A percentile compares a stretch with the other conserved stretches of the same genome.
Evolutionary conservation across 1,140 invertebrate genomes (phyloP).

Genomic region (Leptoteleia sp.): DNA sequence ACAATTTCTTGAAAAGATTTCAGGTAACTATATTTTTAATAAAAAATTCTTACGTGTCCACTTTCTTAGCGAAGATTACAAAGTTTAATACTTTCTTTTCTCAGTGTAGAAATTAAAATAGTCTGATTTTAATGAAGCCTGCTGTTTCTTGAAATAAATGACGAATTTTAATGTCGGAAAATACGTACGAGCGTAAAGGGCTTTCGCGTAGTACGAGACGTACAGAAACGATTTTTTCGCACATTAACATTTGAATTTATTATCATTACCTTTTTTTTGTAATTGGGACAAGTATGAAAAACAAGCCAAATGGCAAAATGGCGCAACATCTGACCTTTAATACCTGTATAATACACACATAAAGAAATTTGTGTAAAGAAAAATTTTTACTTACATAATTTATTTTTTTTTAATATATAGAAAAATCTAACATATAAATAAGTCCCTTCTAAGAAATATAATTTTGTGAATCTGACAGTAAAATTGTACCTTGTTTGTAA

Average conservation of each 20-base stretch:
- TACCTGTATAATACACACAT: neutral
- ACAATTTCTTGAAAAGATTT: too few relatives aligned
- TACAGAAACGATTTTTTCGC: neutral
- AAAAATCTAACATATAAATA: too few relatives aligned
- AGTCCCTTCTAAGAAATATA: too few relatives aligned
- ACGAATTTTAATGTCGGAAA: slow-evolving; percentile 8
- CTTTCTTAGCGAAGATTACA: too few relatives aligned
- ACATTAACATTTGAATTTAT: slow-evolving; percentile 8
- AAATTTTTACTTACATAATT: too few relatives aligned
- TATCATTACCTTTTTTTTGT: neutral
- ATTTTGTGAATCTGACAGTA: slow-evolving; percentile 11
- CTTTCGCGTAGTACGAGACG: neutral
- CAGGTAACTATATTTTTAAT: too few relatives aligned
- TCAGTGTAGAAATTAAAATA: slow-evolving; percentile 20
- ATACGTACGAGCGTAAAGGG: neutral
- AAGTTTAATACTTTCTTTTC: too few relatives aligned
- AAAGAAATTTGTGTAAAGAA: too few relatives aligned
- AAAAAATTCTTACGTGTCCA: too few relatives aligned
- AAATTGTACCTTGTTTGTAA: neutral
- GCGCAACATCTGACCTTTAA: slow-evolving; percentile 1
- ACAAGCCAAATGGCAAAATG: neutral
- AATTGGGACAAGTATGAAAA: neutral
- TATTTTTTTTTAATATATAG: too few relatives aligned
- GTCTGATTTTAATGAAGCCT: slow-evolving; percentile 5
- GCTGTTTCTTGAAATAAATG: slow-evolving; percentile 11